These are phyloP conservation scores for Sinocyclocheilus anshuiensis DNA, from an alignment of 2,113 vertebrate species.

Conservation along the genomic window DNA sequence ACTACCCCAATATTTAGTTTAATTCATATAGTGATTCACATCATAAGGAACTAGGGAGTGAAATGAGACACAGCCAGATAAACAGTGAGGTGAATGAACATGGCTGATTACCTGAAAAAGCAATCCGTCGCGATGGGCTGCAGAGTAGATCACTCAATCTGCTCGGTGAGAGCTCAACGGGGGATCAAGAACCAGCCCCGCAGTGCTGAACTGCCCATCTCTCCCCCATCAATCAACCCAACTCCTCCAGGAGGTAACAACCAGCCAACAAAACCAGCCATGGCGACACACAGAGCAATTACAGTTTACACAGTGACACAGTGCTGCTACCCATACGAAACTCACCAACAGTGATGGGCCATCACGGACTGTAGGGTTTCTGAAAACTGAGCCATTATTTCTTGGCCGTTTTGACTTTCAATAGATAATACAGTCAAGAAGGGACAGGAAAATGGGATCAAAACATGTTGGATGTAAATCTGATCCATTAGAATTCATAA, in stretches of 20 bases:
- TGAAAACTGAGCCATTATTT: not conserved
- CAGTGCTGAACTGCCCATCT: constrained; percentile 51
- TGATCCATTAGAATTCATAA: not conserved
- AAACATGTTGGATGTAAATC: not conserved
- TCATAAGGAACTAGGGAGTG: constrained; percentile 60
- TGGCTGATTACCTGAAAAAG: constrained; percentile 88
- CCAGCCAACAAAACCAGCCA: constrained; percentile 28
- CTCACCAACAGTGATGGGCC: not conserved
- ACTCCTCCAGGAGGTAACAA: constrained; percentile 36
- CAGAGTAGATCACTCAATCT: constrained; percentile 82
- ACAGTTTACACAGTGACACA: constrained; percentile 39
- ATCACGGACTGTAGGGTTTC: not conserved
- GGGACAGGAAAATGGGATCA: not conserved
- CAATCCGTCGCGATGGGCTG: constrained; percentile 79
- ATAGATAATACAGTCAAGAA: not conserved
- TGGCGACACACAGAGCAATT: constrained; percentile 34
- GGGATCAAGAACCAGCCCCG: constrained; percentile 61
- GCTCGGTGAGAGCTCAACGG: constrained; percentile 68
- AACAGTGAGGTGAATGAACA: constrained; percentile 80
- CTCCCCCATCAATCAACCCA: constrained; percentile 40
- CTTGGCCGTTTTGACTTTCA: not conserved
- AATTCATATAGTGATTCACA: not conserved
- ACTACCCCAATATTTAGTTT: not conserved
- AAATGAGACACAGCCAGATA: constrained; percentile 32
- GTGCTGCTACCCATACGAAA: constrained; percentile 20